Evolutionary conservation across 1,140 invertebrate genomes (phyloP).

Genomic region (Tetramorium simillimum): DNA sequence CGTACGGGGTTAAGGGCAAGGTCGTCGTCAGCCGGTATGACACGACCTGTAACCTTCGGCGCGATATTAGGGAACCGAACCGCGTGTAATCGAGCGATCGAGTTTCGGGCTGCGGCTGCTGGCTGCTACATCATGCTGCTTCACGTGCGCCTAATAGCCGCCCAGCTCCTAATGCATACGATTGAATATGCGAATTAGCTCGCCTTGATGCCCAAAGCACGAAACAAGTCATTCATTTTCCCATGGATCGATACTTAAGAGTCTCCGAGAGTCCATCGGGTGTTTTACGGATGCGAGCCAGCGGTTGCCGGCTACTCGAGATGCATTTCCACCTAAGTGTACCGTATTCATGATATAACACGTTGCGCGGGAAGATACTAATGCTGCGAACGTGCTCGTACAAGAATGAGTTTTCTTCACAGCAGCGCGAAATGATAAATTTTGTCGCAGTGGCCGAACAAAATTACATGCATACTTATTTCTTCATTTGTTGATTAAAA

Average conservation of each 20-base stretch:
- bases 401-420: not conserved
- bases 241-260: constrained; percentile 33
- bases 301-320: not conserved
- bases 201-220: constrained; percentile 45
- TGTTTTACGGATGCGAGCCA: constrained; percentile 11
- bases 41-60: constrained; percentile 19
- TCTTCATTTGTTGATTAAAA: not conserved
- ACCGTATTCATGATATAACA: constrained; percentile 27
- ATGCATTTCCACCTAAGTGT: constrained; percentile 37
- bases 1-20: not conserved
- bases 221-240: constrained; percentile 54
- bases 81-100: constrained; percentile 28
- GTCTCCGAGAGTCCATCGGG: constrained; percentile 28
- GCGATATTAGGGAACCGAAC: constrained; percentile 33
- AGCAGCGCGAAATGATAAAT: not conserved
- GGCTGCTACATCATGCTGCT: constrained; percentile 6
- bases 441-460: not conserved
- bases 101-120: constrained; percentile 32
- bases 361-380: not conserved
- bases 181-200: constrained; percentile 63
- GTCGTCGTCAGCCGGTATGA: not conserved
- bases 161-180: constrained; percentile 17
- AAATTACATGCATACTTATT: not conserved
- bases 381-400: constrained; percentile 7
- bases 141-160: constrained; percentile 51